Percentiles rank a stretch among this genome's conserved stretches.
Evolutionary conservation across 1,140 invertebrate species (phyloP).

Genomic region (Zaprionus tsacasi): DNA sequence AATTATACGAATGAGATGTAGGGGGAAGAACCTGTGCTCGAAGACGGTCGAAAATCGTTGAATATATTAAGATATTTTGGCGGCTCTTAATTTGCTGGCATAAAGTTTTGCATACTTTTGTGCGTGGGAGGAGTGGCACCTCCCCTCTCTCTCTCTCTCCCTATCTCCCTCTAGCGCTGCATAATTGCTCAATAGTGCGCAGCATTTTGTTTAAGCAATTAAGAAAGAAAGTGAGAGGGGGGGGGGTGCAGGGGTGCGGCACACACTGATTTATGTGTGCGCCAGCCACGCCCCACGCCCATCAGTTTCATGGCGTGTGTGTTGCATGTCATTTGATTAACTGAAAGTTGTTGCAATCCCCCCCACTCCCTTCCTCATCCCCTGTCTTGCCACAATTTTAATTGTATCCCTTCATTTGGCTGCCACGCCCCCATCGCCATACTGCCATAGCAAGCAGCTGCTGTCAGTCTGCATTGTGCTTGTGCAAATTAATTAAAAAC

Average conservation of each 20-base stretch:
- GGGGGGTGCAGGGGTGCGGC: not conserved
- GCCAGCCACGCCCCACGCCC: conserved; percentile 22
- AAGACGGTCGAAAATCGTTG: conserved; percentile 54
- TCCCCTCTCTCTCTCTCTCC: too few species aligned
- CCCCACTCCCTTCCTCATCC: not conserved
- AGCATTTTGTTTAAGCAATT: conserved; percentile 76
- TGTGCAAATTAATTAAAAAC: conserved; percentile 76
- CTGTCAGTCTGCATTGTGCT: conserved; percentile 48
- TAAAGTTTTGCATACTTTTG: conserved; percentile 53
- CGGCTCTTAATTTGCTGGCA: conserved; percentile 50
- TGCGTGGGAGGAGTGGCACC: not conserved
- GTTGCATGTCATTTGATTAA: conserved; percentile 76
- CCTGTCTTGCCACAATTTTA: conserved; percentile 70
- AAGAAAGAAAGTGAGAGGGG: conserved; percentile 35
- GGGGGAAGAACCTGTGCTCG: not conserved
- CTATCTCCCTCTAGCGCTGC: conserved; percentile 12
- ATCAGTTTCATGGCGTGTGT: not conserved
- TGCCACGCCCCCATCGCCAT: not conserved
- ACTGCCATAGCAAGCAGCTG: conserved; percentile 59
- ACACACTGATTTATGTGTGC: conserved; percentile 62
- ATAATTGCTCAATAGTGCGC: conserved; percentile 75
- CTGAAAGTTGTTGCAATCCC: conserved; percentile 51
- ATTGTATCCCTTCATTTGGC: conserved; percentile 55
- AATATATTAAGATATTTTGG: conserved; percentile 79
- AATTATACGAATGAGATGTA: conserved; percentile 66